Conservation (phyloP, 1,140 invertebrate species). For the Chionoecetes opilio region DNA sequence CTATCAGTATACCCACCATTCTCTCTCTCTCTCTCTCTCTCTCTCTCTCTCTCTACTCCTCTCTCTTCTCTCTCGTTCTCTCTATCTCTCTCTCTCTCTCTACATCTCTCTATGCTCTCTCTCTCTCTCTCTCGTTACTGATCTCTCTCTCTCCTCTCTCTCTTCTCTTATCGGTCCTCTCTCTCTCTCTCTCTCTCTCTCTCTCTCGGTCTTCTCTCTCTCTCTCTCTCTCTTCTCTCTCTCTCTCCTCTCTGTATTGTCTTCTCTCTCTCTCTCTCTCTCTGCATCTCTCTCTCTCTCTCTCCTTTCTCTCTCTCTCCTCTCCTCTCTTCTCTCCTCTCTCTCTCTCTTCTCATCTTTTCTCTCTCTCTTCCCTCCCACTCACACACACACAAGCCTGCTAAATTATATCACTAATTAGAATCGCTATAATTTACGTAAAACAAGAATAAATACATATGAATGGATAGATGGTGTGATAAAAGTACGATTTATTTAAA, state of each 20-base stretch:
- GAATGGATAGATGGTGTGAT: no score
- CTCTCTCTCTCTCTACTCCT: slow-evolving; percentile 48
- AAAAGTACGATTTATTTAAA: no score
- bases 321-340: background rate
- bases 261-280: slow-evolving; percentile 19
- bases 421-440: no score
- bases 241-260: no score
- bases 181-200: background rate
- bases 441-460: no score
- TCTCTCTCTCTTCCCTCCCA: no score
- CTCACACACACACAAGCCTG: no score
- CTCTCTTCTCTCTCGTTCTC: slow-evolving; percentile 38
- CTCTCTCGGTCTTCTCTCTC: no score
- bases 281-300: slow-evolving; percentile 5
- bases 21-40: slow-evolving; percentile 48
- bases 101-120: background rate
- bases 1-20: background rate
- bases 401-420: no score
- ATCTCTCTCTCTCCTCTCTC: background rate
- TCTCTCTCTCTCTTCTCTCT: background rate
- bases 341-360: background rate
- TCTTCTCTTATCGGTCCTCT: background rate
- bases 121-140: background rate
- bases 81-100: background rate
- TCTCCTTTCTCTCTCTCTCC: background rate